Base-by-base conservation (phyloP, 2,888 invertebrate species). In the Ophion slaviceki region DNA sequence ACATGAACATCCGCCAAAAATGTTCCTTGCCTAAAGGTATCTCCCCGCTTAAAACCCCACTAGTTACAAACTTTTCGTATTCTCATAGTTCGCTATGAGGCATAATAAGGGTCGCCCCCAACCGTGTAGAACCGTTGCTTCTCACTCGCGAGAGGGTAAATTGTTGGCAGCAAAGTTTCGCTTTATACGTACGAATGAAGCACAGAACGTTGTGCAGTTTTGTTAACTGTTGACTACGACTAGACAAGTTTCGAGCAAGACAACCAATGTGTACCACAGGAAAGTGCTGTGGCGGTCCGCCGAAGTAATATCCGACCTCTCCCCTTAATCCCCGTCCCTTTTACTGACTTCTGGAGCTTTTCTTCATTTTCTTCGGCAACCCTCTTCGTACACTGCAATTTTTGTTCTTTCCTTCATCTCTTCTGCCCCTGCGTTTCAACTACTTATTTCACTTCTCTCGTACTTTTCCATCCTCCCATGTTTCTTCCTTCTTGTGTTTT, bases 61-160 rank as follows among this genome's bases (percentile, higher is more conserved):
- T 88, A 87, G 84, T 88, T 87, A 87, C 83, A 85, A 88, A 87
- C 68, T 86, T 86, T 83, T 76, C 86, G 72, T 61, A 68, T 75
- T 36, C 61, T 45, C 80, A 68, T 68, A 67, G 45, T 80, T 80
- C 53, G 74, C 59, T 71, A 40, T 53, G 40, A 70, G 70, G 61
- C 14, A 36, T 61, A 24, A 57, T 40, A 72, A 77, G 74, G 57
- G 45, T 24, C n/a, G 59, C 20, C 28, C 57, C 53, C 68, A 68
- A 67, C n/a, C 67, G 24, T n/a, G 47, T 68, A 62, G 32, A 75
- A 80, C n/a, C n/a, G 68, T 67, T 70, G 2, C 40, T 40, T 3
- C 68, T 20, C 75, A 36, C 36, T 81, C 32, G 67, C 61, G n/a
- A 61, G 61, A 72, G 36, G 32, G 14, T 64, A 76, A 72, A 67